Conservation (phyloP, 35 echinoderm and acorn worm species). For the Strongylocentrotus purpuratus region DNA sequence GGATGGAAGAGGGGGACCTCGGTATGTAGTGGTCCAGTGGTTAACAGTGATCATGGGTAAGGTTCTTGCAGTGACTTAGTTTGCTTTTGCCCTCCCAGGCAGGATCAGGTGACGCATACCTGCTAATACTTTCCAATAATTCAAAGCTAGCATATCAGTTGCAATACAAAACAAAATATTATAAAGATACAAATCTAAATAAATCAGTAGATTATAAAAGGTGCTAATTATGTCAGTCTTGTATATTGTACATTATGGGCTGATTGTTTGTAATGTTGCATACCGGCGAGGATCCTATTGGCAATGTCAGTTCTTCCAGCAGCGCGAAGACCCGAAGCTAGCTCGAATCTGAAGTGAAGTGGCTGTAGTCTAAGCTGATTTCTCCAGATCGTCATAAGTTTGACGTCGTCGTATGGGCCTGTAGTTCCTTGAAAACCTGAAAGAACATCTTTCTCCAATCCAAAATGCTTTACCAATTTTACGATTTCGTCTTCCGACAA, state of each 20-base stretch:
- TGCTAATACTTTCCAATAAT: too few relatives aligned
- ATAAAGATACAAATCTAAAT: too few relatives aligned
- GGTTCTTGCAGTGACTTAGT: too few relatives aligned
- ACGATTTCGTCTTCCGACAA: background rate
- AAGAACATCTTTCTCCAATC: background rate
- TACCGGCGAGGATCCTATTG: background rate
- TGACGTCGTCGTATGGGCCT: background rate
- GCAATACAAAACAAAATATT: too few relatives aligned
- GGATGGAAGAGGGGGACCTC: too few relatives aligned
- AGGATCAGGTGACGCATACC: too few relatives aligned
- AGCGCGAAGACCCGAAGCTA: background rate
- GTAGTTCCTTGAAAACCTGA: background rate
- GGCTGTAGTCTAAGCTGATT: background rate
- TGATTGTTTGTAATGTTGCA: background rate
- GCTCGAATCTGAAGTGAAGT: background rate
- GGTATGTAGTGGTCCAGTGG: too few relatives aligned
- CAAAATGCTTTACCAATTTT: background rate
- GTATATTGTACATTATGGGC: background rate
- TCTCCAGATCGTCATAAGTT: background rate
- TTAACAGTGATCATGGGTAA: too few relatives aligned
- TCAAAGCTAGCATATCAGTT: too few relatives aligned
- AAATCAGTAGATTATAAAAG: too few relatives aligned
- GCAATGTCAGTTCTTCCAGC: background rate
- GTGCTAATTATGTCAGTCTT: too few relatives aligned
- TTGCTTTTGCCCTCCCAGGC: too few relatives aligned